Evolutionary conservation across 2,797 vertebrate species (phyloP), one percentile per base, ranked within the genome.

Genomic region (Ispidina lecontei): DNA sequence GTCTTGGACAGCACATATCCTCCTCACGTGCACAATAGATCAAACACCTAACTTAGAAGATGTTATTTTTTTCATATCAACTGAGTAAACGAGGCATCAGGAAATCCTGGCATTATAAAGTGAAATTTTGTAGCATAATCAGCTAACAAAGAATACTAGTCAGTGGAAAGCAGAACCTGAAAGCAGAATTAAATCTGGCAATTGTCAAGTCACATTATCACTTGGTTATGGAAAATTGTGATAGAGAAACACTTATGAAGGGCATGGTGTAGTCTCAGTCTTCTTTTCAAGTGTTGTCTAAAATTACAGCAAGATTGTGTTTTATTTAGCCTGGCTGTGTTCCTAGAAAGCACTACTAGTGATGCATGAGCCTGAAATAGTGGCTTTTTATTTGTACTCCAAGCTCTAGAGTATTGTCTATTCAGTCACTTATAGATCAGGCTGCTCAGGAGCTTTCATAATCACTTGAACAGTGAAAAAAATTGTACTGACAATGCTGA

Each of bases 391-490:
- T 95, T 94, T 96, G 88, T 86, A 93, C 72, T 92, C 83, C 83
- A 46, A 94, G 84, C 92, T 96, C 92, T 88, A 59, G 91, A 95
- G 94, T 76, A 94, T 94, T 97, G 94, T 97, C 88, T 96, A 81
- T 91, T 96, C 94, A 95, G 87, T 91, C 90, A 87, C 89, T 93
- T 95, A 93, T 91, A 94, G 83, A 95, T 90, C 83, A 90, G 69
- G 28, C 93, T 91, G 77, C 84, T 95, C 91, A 85, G 90, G 93
- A 95, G 91, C 93, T 96, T 96, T 96, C 93, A 93, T 91, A 95
- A 96, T 90, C 79, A 84, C 94, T 94, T 88, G 89, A 96, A 95
- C 76, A 83, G 78, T 95, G 95, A 97, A 96, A 96, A 96, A 96
- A 95, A 96, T 97, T 91, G 84, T 82, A 87, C 91, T 90, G 93